Conservation (phyloP, 2,888 invertebrate genomes). For the Mesoligia furuncula region DNA sequence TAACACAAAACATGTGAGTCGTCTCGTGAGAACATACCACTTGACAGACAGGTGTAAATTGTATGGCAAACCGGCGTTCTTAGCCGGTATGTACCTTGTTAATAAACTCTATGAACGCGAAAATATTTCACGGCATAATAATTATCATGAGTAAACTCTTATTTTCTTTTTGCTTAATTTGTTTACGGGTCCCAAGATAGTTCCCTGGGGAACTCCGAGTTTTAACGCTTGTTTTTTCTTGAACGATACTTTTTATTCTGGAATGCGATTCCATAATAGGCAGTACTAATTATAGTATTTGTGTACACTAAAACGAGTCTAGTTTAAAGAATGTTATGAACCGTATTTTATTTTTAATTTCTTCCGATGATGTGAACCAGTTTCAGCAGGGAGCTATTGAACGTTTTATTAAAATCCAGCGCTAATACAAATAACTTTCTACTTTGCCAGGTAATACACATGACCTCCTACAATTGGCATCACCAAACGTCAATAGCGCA, state of each 20-base stretch:
- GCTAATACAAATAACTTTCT: slow-evolving; percentile 55
- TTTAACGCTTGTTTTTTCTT: slow-evolving; percentile 23
- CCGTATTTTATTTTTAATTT: slow-evolving; percentile 11
- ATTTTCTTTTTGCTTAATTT: slow-evolving; percentile 54
- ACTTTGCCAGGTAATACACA: slow-evolving; percentile 41
- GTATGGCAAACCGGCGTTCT: slow-evolving; percentile 53
- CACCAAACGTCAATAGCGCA: slow-evolving; percentile 49
- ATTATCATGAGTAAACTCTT: slow-evolving; percentile 45
- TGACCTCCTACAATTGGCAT: slow-evolving; percentile 57
- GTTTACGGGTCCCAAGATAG: slow-evolving; percentile 38
- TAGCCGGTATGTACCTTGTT: slow-evolving; percentile 52
- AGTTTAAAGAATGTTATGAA: slow-evolving; percentile 18
- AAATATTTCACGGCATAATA: slow-evolving; percentile 54
- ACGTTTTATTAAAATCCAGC: slow-evolving; percentile 27
- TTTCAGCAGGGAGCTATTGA: background rate
- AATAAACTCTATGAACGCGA: slow-evolving; percentile 57
- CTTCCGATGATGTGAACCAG: slow-evolving; percentile 4
- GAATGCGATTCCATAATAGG: slow-evolving; percentile 20
- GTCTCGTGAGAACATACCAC: slow-evolving; percentile 62
- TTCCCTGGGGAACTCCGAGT: slow-evolving; percentile 47
- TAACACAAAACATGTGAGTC: slow-evolving; percentile 55
- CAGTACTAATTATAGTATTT: slow-evolving; percentile 25
- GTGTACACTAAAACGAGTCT: slow-evolving; percentile 13
- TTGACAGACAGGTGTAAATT: slow-evolving; percentile 63
- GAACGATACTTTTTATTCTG: slow-evolving; percentile 22